phyloP scores from a whole-genome alignment of 2,113 vertebrate species.

The Hydropotes inermis region DNA sequence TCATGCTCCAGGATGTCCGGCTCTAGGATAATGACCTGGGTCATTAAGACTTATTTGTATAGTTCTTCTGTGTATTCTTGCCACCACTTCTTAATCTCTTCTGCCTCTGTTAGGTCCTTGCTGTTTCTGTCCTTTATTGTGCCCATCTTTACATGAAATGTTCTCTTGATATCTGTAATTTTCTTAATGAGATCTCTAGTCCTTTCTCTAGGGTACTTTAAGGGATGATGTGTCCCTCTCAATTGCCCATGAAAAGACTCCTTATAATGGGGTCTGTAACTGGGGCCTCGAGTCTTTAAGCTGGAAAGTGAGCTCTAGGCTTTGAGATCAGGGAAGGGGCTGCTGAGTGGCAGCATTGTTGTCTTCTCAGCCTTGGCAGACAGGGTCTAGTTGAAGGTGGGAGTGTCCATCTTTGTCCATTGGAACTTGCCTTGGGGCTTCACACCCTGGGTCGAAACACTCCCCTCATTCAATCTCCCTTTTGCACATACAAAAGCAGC shows the following conservation, averaged over 20 bases:
- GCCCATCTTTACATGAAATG: background rate
- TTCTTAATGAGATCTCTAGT: background rate
- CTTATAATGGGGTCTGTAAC: background rate
- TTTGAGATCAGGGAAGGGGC: background rate
- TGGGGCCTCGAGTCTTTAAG: background rate
- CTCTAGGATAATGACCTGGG: background rate
- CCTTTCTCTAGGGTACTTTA: background rate
- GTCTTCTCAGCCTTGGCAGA: background rate
- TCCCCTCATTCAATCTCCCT: background rate
- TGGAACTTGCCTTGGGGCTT: background rate
- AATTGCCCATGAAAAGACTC: background rate
- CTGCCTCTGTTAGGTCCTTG: background rate
- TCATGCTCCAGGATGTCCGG: background rate
- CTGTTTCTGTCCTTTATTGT: background rate
- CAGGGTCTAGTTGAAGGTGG: accelerated
- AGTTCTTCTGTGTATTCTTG: background rate
- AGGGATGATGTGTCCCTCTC: background rate
- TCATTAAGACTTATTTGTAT: background rate
- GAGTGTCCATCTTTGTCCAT: background rate
- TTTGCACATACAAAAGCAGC: background rate
- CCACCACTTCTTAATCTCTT: background rate
- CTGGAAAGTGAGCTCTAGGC: background rate
- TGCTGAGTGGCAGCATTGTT: accelerated
- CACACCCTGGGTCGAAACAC: accelerated
- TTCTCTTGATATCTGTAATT: background rate